Evolutionary conservation across 2,797 vertebrate genomes (phyloP).

Genomic region (Epinephelus malabaricus): DNA sequence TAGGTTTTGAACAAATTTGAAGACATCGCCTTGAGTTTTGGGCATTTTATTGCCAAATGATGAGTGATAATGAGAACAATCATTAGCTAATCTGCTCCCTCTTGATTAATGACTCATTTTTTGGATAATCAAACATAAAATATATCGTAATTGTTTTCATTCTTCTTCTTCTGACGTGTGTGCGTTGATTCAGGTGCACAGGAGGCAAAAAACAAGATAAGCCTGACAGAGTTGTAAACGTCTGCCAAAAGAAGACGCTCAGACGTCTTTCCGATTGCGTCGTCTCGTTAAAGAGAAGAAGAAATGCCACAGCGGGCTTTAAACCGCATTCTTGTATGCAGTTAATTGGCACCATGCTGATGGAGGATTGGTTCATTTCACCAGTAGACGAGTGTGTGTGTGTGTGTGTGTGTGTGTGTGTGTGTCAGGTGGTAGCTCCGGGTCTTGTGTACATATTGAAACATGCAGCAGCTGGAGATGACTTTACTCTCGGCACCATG

Average conservation of each 20-base stretch:
- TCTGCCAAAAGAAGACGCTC: slow-evolving; percentile 7
- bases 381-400: slow-evolving; percentile 1
- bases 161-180: background rate
- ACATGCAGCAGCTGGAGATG: slow-evolving; percentile 68
- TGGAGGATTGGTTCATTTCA: slow-evolving; percentile 60
- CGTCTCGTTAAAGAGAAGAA: slow-evolving; percentile 59
- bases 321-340: slow-evolving; percentile 52
- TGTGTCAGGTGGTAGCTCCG: slow-evolving; percentile 16
- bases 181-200: background rate
- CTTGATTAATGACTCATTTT: background rate
- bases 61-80: background rate
- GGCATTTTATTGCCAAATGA: background rate
- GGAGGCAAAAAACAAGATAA: background rate
- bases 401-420: background rate
- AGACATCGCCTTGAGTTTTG: background rate
- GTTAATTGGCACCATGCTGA: slow-evolving; percentile 73
- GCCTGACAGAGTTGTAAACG: background rate
- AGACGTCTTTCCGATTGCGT: background rate
- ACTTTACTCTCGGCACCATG: slow-evolving; percentile 43
- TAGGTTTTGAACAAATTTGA: background rate
- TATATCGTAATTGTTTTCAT: background rate
- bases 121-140: background rate
- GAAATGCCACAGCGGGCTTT: slow-evolving; percentile 52
- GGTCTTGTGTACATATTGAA: slow-evolving; percentile 55
- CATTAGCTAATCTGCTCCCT: background rate